Percentiles rank a stretch among this genome's conserved stretches.
phyloP scores from a whole-genome alignment of 2,113 vertebrate genomes.

The Pycnonotus jocosus region DNA sequence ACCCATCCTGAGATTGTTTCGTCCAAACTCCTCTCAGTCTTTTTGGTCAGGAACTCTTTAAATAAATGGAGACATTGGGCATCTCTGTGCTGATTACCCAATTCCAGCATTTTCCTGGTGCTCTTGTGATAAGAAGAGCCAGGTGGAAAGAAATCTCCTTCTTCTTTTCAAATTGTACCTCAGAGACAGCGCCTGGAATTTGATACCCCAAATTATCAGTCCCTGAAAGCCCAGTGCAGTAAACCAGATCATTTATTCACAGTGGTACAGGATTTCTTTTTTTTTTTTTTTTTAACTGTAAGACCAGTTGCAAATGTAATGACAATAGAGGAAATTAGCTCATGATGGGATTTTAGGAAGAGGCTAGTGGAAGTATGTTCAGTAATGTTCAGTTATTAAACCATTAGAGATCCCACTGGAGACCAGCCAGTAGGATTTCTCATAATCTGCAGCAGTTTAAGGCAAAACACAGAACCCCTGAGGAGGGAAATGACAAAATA shows the following conservation, averaged over 20 bases:
- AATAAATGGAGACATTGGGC: background rate
- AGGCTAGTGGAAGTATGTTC: constrained; percentile 50
- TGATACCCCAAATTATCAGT: background rate
- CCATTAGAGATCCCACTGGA: constrained; percentile 51
- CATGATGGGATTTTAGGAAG: constrained; percentile 50
- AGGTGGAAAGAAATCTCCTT: background rate
- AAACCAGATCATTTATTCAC: background rate
- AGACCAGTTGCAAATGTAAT: constrained; percentile 65
- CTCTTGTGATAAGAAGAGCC: background rate
- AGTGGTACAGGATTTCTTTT: background rate
- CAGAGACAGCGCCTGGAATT: background rate
- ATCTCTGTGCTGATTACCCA: background rate
- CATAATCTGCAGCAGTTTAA: constrained; percentile 25
- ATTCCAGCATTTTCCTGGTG: background rate
- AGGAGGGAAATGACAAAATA: constrained; percentile 46
- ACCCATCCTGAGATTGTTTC: background rate
- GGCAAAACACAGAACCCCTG: constrained; percentile 20
- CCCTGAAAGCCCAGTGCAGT: background rate
- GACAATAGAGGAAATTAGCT: constrained; percentile 63
- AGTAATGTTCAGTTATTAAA: constrained; percentile 55
- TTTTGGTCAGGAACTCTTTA: background rate
- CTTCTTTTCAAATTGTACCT: background rate
- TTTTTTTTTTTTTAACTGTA: background rate
- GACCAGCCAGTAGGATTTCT: constrained; percentile 35
- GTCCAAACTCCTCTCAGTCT: background rate